A percentile compares a stretch with the other conserved stretches of the same genome.
These are phyloP conservation scores for Oikopleura vanhoeffeni DNA, from an alignment of 23 tunicate genomes.

Conservation along the genomic window DNA sequence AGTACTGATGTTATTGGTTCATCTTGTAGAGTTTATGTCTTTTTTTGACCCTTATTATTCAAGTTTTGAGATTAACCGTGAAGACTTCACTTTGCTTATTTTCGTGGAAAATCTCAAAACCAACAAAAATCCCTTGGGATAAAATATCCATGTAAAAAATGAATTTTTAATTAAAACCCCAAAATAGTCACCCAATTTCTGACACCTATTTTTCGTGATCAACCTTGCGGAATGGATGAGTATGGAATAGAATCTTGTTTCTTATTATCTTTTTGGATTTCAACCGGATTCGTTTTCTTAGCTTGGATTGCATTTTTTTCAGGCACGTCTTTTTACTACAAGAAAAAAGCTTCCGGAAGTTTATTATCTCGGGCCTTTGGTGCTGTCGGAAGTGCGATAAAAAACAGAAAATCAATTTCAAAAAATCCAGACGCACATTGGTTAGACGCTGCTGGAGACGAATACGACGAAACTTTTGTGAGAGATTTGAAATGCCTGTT, in stretches of 20 bases:
- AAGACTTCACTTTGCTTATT: too few relatives aligned
- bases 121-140: too few relatives aligned
- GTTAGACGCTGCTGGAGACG: neutral
- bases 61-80: too few relatives aligned
- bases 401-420: neutral
- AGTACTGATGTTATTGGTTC: too few relatives aligned
- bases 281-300: neutral
- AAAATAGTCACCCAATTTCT: slow-evolving; percentile 8
- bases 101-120: too few relatives aligned
- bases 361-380: neutral
- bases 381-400: neutral
- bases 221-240: slow-evolving; percentile 4
- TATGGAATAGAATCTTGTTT: neutral
- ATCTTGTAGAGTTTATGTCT: too few relatives aligned
- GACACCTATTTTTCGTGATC: neutral
- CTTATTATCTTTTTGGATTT: neutral
- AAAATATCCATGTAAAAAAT: too few relatives aligned
- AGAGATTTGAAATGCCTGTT: neutral
- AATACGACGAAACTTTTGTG: neutral
- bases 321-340: neutral
- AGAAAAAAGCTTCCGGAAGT: neutral
- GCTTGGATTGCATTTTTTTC: neutral
- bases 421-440: neutral
- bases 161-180: too few relatives aligned
- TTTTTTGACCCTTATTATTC: too few relatives aligned